Base-by-base conservation (phyloP, 2,113 vertebrate genomes). In the Myiozetetes cayanensis region DNA sequence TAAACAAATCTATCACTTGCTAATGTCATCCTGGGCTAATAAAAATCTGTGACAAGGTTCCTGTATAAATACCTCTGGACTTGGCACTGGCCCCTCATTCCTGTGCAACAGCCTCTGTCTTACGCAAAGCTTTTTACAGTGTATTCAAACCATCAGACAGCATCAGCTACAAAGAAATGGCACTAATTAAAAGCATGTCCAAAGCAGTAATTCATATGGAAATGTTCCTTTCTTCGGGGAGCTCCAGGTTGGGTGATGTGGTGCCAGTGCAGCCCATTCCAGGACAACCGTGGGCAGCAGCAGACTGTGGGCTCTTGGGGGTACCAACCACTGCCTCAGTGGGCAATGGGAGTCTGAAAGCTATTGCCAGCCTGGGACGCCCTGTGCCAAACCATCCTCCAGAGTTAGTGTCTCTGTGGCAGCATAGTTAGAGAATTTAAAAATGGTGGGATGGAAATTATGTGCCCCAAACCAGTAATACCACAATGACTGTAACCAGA, bases 381-480 rank as follows among this genome's bases (percentile, higher is more conserved):
- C 8, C 11, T 15, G 15, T 0, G 0, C n/a, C 41, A 80, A 82
- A 21, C 30, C 1, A 0, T 31, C 10, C 31, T 81, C 52, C 41
- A 27, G 27, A 39, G 24, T 31, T 33, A 22, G 6, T 35, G 8
- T n/a, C 44, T 44, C 55, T 86, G 47, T 28, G 37, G 35, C 39
- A 86, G 24, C 21, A 47, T 15, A 55, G 9, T 14, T 28, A 61
- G 5, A 50, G 76, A 43, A 65, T 24, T 14, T 49, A 16, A 70
- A 92, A 79, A n/a, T 2, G 17, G 23, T 7, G 30, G 19, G 2
- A 62, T 58, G 43, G 13, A 87, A 85, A 63, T 33, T 28, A 59
- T 8, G 8, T 21, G 18, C 33, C 58, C 24, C 24, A 46, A 65
- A 5, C 12, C 24, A 37, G 43, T 20, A 70, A 72, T 27, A 74